Conservation (phyloP, 2,797 vertebrate genomes). For the Notolepis coatsorum region DNA sequence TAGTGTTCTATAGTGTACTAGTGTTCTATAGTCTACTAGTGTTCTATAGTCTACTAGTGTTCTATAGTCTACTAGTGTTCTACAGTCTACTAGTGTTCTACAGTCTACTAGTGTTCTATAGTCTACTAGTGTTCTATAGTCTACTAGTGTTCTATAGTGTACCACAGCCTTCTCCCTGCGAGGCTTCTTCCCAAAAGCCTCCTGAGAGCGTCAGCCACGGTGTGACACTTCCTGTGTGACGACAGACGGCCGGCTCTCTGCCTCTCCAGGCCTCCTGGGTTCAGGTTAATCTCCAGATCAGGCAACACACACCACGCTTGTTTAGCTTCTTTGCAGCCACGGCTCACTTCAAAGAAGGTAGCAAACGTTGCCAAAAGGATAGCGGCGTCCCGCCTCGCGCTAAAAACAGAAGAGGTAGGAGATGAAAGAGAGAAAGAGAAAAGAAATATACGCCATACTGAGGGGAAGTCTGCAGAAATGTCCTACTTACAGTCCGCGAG, state of each 20-base stretch:
- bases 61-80: too few relatives aligned
- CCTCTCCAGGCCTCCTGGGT: conserved; percentile 42
- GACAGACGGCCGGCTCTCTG: conserved; percentile 51
- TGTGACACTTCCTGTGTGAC: conserved; percentile 54
- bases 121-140: too few relatives aligned
- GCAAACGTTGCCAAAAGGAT: conserved; percentile 78
- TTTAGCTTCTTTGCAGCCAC: conserved; percentile 70
- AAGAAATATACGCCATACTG: conserved; percentile 39
- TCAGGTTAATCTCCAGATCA: conserved; percentile 77
- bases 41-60: too few relatives aligned
- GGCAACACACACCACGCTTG: conserved; percentile 69
- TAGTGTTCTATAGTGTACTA: too few relatives aligned
- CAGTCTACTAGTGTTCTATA: too few relatives aligned
- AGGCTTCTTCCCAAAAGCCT: conserved; percentile 28
- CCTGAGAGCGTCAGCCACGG: conserved; percentile 42
- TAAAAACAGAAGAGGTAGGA: conserved; percentile 55
- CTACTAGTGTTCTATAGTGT: too few relatives aligned
- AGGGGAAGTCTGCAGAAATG: conserved; percentile 74
- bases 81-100: too few relatives aligned
- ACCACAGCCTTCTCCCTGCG: conserved; percentile 17
- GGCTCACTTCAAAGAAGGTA: conserved; percentile 81
- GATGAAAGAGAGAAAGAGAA: not conserved
- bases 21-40: too few relatives aligned
- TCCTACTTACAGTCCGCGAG: conserved; percentile 84
- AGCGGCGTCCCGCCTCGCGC: conserved; percentile 69